Evolutionary conservation across 1,140 invertebrate species (phyloP), one percentile per base, ranked within the genome.

Genomic region (Lepidostoma basale): DNA sequence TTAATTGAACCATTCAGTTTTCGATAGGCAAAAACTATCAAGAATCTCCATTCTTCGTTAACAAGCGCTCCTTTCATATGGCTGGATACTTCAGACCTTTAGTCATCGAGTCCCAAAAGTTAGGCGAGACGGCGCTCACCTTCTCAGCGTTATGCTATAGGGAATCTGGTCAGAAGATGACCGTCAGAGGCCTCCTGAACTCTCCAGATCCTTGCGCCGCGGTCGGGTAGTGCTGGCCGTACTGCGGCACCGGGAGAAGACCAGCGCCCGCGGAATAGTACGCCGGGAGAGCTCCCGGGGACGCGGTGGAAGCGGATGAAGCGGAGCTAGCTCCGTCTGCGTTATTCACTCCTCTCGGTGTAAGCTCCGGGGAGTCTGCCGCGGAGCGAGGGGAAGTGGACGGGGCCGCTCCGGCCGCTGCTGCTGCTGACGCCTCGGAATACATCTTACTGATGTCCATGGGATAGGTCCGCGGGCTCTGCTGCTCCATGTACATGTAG

Each of bases 161-260:
- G 26, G 74, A 75, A 74, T 90, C 88, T 86, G 90, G 90, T 93
- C 91, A 94, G 86, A 93, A 93, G 86, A 94, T 92, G 67, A 94
- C 92, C 33, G 92, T 90, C 9, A 94, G 79, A 1, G 92, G 92
- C 75, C 92, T 85, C 62, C 91, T 83, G 78, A 92, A 93, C 75
- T 93, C 92, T 16, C 67, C 71, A 0, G 81, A 77, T 70, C 56
- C 76, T 68, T 84, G 84, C 22, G 78, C 75, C 36, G 75, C 76
- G 26, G 83, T 81, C 0, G 84, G 77, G 75, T 87, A 88, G 74
- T 87, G 88, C 8, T 84, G 85, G 10, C 84, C 77, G 75, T 89
- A 89, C 63, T 89, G 88, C 0, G 85, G 84, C 83, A 89, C 88
- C 20, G 88, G 86, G 4, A 84, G 76, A 25, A 88, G 76, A 30